Conservation (phyloP, 2,888 invertebrate genomes). For the Sinhomidia bicolor region DNA sequence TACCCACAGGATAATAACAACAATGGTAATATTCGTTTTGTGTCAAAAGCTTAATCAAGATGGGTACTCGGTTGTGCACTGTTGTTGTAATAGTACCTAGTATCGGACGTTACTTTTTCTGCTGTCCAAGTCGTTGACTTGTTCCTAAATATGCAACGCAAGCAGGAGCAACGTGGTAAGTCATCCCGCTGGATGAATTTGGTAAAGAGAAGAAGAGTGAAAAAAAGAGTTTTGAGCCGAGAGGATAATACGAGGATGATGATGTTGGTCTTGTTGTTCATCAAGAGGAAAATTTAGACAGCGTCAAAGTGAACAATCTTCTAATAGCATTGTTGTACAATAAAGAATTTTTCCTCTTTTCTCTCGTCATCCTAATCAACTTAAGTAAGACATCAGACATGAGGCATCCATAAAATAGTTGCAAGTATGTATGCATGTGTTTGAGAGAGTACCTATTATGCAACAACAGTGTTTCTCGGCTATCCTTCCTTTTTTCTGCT, state of each 20-base stretch:
- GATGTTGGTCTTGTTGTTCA: conserved; percentile 23
- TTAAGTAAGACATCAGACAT: conserved; percentile 4
- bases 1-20: background rate
- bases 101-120: too few species aligned
- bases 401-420: conserved; percentile 5
- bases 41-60: conserved; percentile 69
- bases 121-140: conserved; percentile 37
- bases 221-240: too few species aligned
- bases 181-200: conserved; percentile 27
- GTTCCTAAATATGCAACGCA: conserved; percentile 15
- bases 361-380: conserved; percentile 37
- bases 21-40: background rate
- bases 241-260: background rate
- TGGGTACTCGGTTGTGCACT: conserved; percentile 22
- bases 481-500: conserved; percentile 20
- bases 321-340: conserved; percentile 24
- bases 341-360: conserved; percentile 17
- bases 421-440: background rate
- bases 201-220: background rate
- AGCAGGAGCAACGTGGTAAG: conserved; percentile 1
- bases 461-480: background rate
- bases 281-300: conserved; percentile 38
- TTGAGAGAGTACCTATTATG: too few species aligned
- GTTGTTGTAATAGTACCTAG: background rate
- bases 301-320: conserved; percentile 23